Conservation (phyloP, 2,888 invertebrate genomes). For the Gnatocerus cornutus region DNA sequence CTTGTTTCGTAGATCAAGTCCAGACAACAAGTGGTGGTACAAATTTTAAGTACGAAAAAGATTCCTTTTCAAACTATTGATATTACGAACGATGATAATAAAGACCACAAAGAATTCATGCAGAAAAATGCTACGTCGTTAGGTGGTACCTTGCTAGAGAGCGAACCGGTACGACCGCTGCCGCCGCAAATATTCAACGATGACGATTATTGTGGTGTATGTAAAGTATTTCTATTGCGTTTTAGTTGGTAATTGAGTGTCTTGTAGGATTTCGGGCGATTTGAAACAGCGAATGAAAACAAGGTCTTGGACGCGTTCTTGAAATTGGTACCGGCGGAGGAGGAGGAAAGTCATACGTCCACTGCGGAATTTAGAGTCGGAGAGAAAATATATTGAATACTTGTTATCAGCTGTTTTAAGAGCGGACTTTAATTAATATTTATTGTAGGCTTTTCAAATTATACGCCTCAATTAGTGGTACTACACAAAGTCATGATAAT, state of each 20-base stretch:
- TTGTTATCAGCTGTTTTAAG: no score
- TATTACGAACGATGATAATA: conserved; percentile 11
- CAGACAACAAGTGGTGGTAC: conserved; percentile 9
- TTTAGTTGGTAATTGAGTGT: neutral
- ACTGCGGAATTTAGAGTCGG: neutral
- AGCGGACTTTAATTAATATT: no score
- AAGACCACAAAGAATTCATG: conserved; percentile 18
- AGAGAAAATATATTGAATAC: no score
- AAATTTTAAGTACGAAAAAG: conserved; percentile 12
- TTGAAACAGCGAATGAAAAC: conserved; percentile 22
- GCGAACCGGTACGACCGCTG: conserved; percentile 1
- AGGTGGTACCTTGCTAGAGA: conserved; percentile 7
- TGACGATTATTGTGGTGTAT: conserved; percentile 16
- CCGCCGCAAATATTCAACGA: conserved; percentile 23
- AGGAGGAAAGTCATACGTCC: neutral
- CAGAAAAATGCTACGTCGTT: conserved; percentile 10
- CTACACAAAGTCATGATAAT: no score
- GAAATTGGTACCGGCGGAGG: conserved; percentile 10
- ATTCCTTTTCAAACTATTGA: conserved; percentile 8
- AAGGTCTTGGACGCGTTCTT: conserved; percentile 3
- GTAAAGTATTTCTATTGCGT: neutral
- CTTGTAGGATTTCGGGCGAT: conserved; percentile 1
- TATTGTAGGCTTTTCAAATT: no score
- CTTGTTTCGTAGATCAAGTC: conserved; percentile 13
- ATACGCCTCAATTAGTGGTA: no score